Base-by-base conservation (phyloP, 2,113 vertebrate species). In the Trogon surrucura region DNA sequence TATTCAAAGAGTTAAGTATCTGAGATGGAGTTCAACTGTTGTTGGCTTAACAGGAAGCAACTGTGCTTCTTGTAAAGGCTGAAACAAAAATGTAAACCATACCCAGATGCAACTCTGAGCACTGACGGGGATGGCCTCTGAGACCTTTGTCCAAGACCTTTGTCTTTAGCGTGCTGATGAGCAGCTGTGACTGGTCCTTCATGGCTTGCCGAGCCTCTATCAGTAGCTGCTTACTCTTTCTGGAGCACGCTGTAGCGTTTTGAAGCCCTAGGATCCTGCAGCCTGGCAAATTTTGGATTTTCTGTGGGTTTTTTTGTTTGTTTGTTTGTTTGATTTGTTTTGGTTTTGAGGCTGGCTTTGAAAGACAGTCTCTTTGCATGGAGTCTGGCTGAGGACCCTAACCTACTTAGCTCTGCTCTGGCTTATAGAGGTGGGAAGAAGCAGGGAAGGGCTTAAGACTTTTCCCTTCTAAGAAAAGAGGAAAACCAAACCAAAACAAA, bases 31-130 rank as follows among this genome's bases (percentile, higher is more conserved):
- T 93, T 96, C 81, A 91, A 83, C 38, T 15, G 7, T 53, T 89
- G 44, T 50, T 89, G 95, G 64, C n/a, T 97, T 91, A 92, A 97
- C 88, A 85, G 92, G 88, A 98, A 95, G 95, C 67, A 93, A 97
- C 84, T 93, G 69, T 80, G 79, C 57, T 92, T 95, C 95, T 97
- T 91, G 83, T 74, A 80, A 96, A 90, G 88, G 38, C 62, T 95
- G 65, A 94, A 92, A 92, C 48, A 89, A 96, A 96, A 93, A 89
- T 81, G 58, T 83, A 97, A 98, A 95, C 93, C 90, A 96, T 74
- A 91, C 48, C 58, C 94, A 92, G 82, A 83, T 4, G 25, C 47
- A 88, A 73, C 22, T 82, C 61, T 74, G 41, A 51, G 72, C 89
- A 34, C 53, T 71, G 79, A 94, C 10, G 53, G 78, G 50, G 50